Evolutionary conservation across 2,888 invertebrate species (phyloP).

Genomic region (Catocala fraxini): DNA sequence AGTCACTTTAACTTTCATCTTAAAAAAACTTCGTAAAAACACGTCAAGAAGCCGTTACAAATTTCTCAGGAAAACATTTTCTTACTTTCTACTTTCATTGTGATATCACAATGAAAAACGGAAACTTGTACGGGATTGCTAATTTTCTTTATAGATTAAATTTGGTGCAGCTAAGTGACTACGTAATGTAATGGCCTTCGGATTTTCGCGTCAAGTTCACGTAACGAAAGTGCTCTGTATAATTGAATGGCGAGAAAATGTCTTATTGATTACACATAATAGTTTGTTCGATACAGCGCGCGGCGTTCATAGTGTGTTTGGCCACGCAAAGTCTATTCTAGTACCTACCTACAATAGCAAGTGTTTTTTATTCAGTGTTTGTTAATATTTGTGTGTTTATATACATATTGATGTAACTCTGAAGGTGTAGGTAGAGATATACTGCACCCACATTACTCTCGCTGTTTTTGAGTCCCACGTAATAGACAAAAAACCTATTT

Average conservation of each 20-base stretch:
- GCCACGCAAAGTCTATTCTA: too few relatives aligned
- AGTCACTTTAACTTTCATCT: neutral
- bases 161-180: neutral
- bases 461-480: too few relatives aligned
- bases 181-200: too few relatives aligned
- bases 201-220: neutral
- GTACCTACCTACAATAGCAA: too few relatives aligned
- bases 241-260: conserved; percentile 15
- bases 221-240: conserved; percentile 2
- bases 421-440: neutral
- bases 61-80: neutral
- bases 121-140: neutral
- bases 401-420: too few relatives aligned
- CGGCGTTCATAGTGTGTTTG: too few relatives aligned
- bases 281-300: too few relatives aligned
- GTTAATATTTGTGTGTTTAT: too few relatives aligned
- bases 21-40: neutral
- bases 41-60: neutral
- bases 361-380: too few relatives aligned
- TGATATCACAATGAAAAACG: too few relatives aligned
- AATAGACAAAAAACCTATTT: too few relatives aligned
- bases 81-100: too few relatives aligned
- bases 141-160: conserved; percentile 8
- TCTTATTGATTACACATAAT: conserved; percentile 2
- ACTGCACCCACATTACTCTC: neutral